A percentile compares a stretch with the other conserved stretches of the same genome.
Evolutionary conservation across 92 coral and sea anemone species (phyloP).

Genomic region (Actinernus sp.): DNA sequence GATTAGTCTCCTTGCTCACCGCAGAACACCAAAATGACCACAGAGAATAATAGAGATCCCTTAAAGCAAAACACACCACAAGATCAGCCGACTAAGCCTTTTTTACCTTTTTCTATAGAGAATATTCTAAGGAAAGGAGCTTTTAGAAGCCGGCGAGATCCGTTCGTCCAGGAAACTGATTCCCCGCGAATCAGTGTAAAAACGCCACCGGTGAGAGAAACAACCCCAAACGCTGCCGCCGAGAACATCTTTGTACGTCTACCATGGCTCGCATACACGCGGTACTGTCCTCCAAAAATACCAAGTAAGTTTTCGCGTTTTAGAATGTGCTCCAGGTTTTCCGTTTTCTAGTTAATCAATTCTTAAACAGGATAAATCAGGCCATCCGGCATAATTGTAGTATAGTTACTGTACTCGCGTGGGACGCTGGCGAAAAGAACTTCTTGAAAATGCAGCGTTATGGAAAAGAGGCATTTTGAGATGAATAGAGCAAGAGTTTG

Average conservation of each 20-base stretch:
- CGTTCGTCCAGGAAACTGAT: slow-evolving; percentile 20
- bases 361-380: too few species aligned
- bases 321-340: too few species aligned
- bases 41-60: slow-evolving; percentile 32
- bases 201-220: slow-evolving; percentile 7
- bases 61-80: slow-evolving; percentile 19
- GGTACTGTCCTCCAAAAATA: slow-evolving; percentile 95
- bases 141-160: slow-evolving; percentile 29
- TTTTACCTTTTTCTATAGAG: slow-evolving; percentile 44
- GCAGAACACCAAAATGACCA: too few species aligned
- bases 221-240: background rate
- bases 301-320: slow-evolving; percentile 84
- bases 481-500: too few species aligned
- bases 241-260: slow-evolving; percentile 51
- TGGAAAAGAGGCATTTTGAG: too few species aligned
- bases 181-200: slow-evolving; percentile 6
- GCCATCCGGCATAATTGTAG: too few species aligned
- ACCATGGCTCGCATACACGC: slow-evolving; percentile 92
- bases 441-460: too few species aligned
- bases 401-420: too few species aligned
- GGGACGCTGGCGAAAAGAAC: too few species aligned
- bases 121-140: slow-evolving; percentile 37
- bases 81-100: slow-evolving; percentile 35
- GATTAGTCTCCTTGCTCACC: slow-evolving; percentile 28
- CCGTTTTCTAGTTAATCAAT: too few species aligned